phyloP scores from a whole-genome alignment of 2,113 vertebrate species.

The Nannobrachium achirus region DNA sequence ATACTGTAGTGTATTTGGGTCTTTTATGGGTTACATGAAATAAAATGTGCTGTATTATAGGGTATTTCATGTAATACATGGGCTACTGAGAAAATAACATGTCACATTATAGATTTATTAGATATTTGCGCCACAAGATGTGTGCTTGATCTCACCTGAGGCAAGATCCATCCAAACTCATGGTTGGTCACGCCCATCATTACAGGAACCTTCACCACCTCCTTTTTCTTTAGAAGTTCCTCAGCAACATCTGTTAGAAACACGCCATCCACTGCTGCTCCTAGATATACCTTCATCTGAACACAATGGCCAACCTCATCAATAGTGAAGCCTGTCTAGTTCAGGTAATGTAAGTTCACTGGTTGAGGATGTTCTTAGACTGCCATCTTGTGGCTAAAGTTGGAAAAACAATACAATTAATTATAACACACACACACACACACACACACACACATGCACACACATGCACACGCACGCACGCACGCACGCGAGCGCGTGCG shows the following conservation, averaged over 20 bases:
- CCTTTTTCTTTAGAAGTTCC: conserved; percentile 71
- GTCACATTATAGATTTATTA: no score
- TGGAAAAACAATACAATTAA: neutral
- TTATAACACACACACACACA: neutral
- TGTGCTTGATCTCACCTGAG: conserved; percentile 45
- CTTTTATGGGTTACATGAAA: no score
- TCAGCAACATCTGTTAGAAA: conserved; percentile 76
- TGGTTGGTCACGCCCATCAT: conserved; percentile 83
- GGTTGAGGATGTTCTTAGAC: neutral
- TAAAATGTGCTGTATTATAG: no score
- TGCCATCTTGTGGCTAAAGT: conserved; percentile 45
- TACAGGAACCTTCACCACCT: conserved; percentile 78
- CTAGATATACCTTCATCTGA: conserved; percentile 62
- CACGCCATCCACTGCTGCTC: conserved; percentile 73
- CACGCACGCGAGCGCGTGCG: no score
- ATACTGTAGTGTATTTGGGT: no score
- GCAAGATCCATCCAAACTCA: conserved; percentile 82
- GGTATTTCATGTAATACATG: no score
- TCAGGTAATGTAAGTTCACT: neutral
- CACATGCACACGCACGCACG: no score
- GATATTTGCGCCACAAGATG: no score
- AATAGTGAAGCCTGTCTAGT: neutral
- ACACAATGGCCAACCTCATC: neutral
- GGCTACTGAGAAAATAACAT: no score
- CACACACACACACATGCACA: no score